Evolutionary conservation across 1,140 invertebrate species (phyloP).

Genomic region (Belonocnema kinseyi): DNA sequence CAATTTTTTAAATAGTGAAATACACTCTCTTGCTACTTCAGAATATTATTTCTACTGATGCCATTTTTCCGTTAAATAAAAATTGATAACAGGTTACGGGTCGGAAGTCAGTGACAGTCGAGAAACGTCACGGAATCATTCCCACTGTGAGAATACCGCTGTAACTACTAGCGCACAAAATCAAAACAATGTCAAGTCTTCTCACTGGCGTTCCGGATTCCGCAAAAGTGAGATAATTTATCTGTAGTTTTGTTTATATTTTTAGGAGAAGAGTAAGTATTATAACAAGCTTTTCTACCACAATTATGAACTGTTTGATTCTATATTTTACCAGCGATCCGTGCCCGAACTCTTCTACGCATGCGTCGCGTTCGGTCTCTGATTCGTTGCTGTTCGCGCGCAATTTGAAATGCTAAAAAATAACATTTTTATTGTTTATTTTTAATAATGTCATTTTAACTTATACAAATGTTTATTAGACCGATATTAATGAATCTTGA

Average conservation of each 20-base stretch:
- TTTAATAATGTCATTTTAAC: too few species aligned
- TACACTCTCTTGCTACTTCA: too few species aligned
- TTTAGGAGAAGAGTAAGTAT: background rate
- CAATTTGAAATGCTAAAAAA: too few species aligned
- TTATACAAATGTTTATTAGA: too few species aligned
- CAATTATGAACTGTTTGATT: too few species aligned
- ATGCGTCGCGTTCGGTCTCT: too few species aligned
- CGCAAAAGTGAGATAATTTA: constrained; percentile 77
- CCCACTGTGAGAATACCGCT: constrained; percentile 64
- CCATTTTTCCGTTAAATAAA: constrained; percentile 17
- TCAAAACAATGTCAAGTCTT: constrained; percentile 52
- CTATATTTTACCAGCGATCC: too few species aligned
- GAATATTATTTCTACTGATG: background rate
- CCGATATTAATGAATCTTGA: too few species aligned
- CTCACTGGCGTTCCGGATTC: constrained; percentile 78
- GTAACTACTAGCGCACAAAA: constrained; percentile 44
- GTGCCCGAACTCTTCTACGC: too few species aligned
- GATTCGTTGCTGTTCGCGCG: too few species aligned
- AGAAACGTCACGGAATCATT: constrained; percentile 70
- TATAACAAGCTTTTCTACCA: too few species aligned
- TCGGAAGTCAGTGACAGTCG: constrained; percentile 85
- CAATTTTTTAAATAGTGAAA: background rate
- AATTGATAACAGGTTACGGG: constrained; percentile 78
- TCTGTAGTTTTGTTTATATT: constrained; percentile 20
- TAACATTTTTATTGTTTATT: too few species aligned